Percentiles rank a stretch among this genome's conserved stretches.
Evolutionary conservation across 2,113 vertebrate species (phyloP).

Genomic region (Thalassoma bifasciatum): DNA sequence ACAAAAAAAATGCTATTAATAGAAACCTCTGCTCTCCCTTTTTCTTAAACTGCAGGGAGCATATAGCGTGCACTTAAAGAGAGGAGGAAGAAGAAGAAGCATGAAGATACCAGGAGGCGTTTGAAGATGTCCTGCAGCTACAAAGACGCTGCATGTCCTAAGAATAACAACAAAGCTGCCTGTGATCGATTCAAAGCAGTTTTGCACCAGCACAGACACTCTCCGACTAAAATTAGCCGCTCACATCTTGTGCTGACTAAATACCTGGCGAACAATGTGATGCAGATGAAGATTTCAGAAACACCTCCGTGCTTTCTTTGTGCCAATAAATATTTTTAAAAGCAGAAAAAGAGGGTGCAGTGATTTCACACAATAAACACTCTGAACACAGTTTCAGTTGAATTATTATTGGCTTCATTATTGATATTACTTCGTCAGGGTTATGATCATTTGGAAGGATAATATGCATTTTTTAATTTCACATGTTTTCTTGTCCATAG

Average conservation of each 20-base stretch:
- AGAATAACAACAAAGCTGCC: constrained; percentile 77
- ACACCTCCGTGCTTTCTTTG: constrained; percentile 1
- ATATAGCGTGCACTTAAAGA: constrained; percentile 69
- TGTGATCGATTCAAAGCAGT: constrained; percentile 67
- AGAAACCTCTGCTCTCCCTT: constrained; percentile 64
- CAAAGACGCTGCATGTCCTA: constrained; percentile 64
- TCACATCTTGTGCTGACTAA: constrained; percentile 50
- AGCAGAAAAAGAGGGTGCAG: constrained; percentile 5
- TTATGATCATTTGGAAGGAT: constrained; percentile 79
- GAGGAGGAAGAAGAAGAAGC: constrained; percentile 44
- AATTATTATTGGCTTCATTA: constrained; percentile 82
- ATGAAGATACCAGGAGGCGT: constrained; percentile 68
- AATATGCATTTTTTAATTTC: constrained; percentile 71
- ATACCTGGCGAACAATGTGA: constrained; percentile 33
- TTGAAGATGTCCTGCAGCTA: constrained; percentile 71
- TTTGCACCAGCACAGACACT: constrained; percentile 55
- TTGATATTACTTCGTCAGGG: constrained; percentile 77
- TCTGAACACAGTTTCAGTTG: constrained; percentile 63
- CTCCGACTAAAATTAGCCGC: constrained; percentile 66
- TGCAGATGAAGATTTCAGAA: constrained; percentile 13
- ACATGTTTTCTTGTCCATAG: constrained; percentile 69
- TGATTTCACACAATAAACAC: constrained; percentile 64
- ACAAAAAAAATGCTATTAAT: constrained; percentile 78
- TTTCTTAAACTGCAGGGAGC: constrained; percentile 69
- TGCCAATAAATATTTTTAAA: neutral